Conservation (phyloP, 2,797 vertebrate species). For the Phyllotis vaccarum region DNA sequence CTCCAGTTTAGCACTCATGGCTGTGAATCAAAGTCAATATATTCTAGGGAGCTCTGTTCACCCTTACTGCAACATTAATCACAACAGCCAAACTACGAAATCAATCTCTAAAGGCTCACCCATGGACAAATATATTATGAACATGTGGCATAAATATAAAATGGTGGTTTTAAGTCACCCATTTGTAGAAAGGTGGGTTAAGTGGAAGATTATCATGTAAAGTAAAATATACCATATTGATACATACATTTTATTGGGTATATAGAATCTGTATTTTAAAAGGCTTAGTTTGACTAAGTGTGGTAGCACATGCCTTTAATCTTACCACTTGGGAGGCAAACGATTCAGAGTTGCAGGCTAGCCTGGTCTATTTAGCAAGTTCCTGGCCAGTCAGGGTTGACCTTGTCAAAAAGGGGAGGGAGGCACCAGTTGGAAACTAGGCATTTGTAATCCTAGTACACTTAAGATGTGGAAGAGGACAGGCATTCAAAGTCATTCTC, state of each 20-base stretch:
- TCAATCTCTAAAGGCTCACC: not conserved
- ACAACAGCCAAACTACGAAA: not conserved
- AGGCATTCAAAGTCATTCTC: not conserved
- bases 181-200: not conserved
- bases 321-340: not conserved
- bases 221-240: not conserved
- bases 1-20: not conserved
- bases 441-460: not conserved
- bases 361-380: not conserved
- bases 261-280: not conserved
- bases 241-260: not conserved
- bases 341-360: not conserved
- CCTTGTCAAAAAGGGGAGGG: not conserved
- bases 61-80: not conserved
- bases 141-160: not conserved
- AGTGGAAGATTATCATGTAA: not conserved
- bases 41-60: not conserved
- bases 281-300: not conserved
- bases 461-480: not conserved
- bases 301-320: not conserved
- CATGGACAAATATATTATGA: not conserved
- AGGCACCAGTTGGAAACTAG: not conserved
- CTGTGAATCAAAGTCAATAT: not conserved
- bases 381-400: not conserved
- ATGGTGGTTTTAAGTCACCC: too few relatives aligned